phyloP scores from a whole-genome alignment of 2,888 invertebrate genomes.

The Dynastes grantii region DNA sequence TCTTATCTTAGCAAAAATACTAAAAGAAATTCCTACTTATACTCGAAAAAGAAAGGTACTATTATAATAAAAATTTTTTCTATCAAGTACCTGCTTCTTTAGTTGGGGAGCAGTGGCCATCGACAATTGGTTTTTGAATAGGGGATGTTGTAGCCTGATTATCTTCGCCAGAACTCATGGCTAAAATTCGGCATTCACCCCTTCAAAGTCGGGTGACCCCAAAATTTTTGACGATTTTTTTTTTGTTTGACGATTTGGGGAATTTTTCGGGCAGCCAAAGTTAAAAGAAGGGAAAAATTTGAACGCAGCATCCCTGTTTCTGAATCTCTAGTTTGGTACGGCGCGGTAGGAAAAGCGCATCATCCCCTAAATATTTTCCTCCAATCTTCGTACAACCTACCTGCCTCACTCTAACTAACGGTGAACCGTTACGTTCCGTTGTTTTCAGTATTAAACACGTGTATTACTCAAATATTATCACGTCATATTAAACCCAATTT shows the following conservation, averaged over 20 bases:
- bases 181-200: slow-evolving; percentile 63
- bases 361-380: slow-evolving; percentile 56
- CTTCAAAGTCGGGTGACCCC: slow-evolving; percentile 64
- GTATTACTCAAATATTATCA: slow-evolving; percentile 37
- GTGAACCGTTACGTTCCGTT: slow-evolving; percentile 26
- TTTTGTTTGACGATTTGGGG: slow-evolving; percentile 14
- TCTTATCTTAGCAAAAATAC: slow-evolving; percentile 1
- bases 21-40: no score
- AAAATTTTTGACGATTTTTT: slow-evolving; percentile 50
- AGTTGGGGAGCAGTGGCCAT: slow-evolving; percentile 69
- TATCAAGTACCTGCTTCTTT: slow-evolving; percentile 65
- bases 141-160: slow-evolving; percentile 65
- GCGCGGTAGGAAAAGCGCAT: slow-evolving; percentile 59
- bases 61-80: slow-evolving; percentile 18
- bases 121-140: slow-evolving; percentile 64
- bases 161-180: slow-evolving; percentile 68
- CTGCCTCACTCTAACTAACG: slow-evolving; percentile 55
- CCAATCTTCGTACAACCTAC: slow-evolving; percentile 55
- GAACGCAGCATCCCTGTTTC: slow-evolving; percentile 59
- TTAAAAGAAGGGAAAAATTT: no score
- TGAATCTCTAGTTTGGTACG: slow-evolving; percentile 58
- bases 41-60: slow-evolving; percentile 11
- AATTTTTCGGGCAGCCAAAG: slow-evolving; percentile 3
- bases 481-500: slow-evolving; percentile 16
- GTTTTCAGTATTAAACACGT: slow-evolving; percentile 20